These are phyloP conservation scores for Phalanger gymnotis DNA, from an alignment of 2,797 vertebrate species.

Conservation along the genomic window DNA sequence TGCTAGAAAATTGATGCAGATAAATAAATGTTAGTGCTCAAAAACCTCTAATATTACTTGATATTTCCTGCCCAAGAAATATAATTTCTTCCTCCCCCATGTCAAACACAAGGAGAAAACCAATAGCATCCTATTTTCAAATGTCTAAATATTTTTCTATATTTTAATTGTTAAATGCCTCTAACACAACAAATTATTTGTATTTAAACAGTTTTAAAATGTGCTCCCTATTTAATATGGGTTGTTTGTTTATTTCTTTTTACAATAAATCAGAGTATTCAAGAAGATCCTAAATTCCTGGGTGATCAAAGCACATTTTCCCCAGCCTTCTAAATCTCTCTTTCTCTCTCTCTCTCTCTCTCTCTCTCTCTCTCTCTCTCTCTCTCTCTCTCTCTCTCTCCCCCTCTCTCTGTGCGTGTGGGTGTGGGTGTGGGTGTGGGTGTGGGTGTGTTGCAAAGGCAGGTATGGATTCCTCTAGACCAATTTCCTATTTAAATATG, in stretches of 20 bases:
- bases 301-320: not conserved
- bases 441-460: rapidly evolving
- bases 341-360: not conserved
- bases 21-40: not conserved
- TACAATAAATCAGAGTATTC: not conserved
- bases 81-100: not conserved
- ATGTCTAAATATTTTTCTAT: not conserved
- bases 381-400: not conserved
- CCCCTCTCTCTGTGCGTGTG: no score
- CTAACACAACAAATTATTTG: not conserved
- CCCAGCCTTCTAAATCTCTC: not conserved
- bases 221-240: not conserved
- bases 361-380: not conserved
- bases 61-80: rapidly evolving
- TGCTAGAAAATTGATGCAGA: not conserved
- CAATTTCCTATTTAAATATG: constrained; percentile 56
- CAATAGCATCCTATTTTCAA: rapidly evolving
- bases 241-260: not conserved
- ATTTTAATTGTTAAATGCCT: not conserved
- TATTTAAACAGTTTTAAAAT: rapidly evolving
- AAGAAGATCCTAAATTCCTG: no score
- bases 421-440: not conserved
- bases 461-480: not conserved
- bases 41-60: not conserved
- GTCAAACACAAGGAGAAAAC: no score